A percentile compares a stretch with the other conserved stretches of the same genome.
Conservation (phyloP, 2,888 invertebrate species). For the Dascillus cervinus region DNA sequence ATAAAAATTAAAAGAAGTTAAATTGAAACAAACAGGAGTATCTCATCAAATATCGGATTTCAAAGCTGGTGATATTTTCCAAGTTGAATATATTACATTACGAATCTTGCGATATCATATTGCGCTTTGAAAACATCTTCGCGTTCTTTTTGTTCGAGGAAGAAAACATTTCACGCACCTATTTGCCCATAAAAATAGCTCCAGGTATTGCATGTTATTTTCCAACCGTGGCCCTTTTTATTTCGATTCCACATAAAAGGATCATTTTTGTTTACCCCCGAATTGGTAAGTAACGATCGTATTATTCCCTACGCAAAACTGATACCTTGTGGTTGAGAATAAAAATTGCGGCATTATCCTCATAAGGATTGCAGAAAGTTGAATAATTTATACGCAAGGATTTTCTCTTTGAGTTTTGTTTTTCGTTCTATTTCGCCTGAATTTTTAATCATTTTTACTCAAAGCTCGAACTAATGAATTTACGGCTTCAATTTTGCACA, state of each 20-base stretch:
- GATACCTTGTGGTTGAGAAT: too few species aligned
- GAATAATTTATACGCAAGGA: conserved; percentile 22
- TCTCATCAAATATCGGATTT: conserved; percentile 1
- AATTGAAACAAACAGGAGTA: neutral
- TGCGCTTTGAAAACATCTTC: conserved; percentile 8
- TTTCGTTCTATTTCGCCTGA: too few species aligned
- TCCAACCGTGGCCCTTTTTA: conserved; percentile 6
- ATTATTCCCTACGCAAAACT: conserved; percentile 8
- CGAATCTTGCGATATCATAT: conserved; percentile 3
- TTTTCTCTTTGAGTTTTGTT: too few species aligned
- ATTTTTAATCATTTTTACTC: too few species aligned
- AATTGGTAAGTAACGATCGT: conserved; percentile 10
- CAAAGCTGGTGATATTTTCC: conserved; percentile 3
- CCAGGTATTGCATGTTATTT: conserved; percentile 10
- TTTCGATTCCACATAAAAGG: conserved; percentile 8
- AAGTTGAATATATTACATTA: conserved; percentile 3
- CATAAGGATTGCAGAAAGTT: conserved; percentile 8
- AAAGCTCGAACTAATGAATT: too few species aligned
- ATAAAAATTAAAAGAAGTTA: too few species aligned
- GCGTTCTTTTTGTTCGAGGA: conserved; percentile 9
- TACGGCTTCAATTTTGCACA: too few species aligned
- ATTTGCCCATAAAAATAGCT: conserved; percentile 11
- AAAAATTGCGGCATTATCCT: conserved; percentile 11
- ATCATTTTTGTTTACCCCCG: conserved; percentile 11
- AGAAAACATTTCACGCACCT: conserved; percentile 11